Conservation (phyloP, 2,113 vertebrate species). For the Apteryx owenii region DNA sequence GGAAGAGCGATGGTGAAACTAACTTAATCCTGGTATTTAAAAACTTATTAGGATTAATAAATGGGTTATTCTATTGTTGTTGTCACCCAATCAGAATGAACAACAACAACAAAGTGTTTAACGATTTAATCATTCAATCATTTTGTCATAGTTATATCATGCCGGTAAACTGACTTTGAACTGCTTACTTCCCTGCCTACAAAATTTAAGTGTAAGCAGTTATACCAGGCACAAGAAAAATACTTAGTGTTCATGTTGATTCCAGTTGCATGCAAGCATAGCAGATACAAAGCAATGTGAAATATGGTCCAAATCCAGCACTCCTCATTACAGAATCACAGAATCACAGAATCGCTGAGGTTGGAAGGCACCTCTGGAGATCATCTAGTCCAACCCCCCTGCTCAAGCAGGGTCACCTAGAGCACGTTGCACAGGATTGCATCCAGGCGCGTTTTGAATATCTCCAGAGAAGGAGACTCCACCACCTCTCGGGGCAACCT, state of each 20-base stretch:
- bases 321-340: not conserved
- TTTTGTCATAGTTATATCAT: not conserved
- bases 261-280: not conserved
- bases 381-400: too few species aligned
- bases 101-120: not conserved
- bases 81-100: not conserved
- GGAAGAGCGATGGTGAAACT: not conserved
- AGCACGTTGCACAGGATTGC: too few species aligned
- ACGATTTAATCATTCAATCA: not conserved
- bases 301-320: not conserved
- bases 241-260: not conserved
- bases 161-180: not conserved
- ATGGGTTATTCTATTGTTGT: not conserved
- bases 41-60: not conserved
- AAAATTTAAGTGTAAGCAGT: not conserved
- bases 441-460: too few species aligned
- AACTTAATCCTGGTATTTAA: not conserved
- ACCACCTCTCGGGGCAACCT: too few species aligned
- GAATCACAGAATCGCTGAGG: too few species aligned
- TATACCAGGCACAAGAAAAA: not conserved
- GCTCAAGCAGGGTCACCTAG: too few species aligned
- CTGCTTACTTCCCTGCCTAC: not conserved
- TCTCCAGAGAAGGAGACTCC: too few species aligned
- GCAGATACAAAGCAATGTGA: not conserved
- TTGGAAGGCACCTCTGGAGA: too few species aligned